phyloP scores from a whole-genome alignment of 2,888 invertebrate species.

The Amaurobius ferox region DNA sequence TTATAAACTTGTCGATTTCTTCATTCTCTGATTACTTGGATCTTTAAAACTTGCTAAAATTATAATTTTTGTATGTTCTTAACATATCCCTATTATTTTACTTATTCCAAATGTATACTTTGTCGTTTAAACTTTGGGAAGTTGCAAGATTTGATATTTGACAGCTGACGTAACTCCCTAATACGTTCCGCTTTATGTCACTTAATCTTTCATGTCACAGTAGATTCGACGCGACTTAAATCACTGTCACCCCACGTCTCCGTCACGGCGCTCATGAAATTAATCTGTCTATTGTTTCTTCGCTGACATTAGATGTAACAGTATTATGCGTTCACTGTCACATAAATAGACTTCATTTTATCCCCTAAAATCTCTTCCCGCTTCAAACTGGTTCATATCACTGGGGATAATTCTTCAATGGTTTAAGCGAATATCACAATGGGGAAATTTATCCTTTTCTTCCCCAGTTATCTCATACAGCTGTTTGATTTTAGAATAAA shows the following conservation, averaged over 20 bases:
- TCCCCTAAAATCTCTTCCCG: conserved; percentile 33
- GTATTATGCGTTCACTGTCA: conserved; percentile 2
- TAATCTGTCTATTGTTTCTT: conserved; percentile 49
- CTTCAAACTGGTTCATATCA: conserved; percentile 26
- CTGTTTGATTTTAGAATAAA: conserved; percentile 29
- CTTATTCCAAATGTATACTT: too few relatives aligned
- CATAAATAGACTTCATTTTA: conserved; percentile 26
- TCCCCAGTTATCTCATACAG: conserved; percentile 33
- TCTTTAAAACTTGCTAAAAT: too few relatives aligned
- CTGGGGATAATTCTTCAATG: too few relatives aligned
- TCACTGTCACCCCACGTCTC: not conserved
- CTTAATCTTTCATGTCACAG: not conserved
- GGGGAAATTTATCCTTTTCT: conserved; percentile 15
- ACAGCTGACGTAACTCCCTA: not conserved
- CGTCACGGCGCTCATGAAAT: conserved; percentile 17
- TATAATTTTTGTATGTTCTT: too few relatives aligned
- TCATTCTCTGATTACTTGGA: too few relatives aligned
- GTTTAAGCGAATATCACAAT: conserved; percentile 1
- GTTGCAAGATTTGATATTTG: too few relatives aligned
- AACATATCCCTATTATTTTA: too few relatives aligned
- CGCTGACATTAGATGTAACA: conserved; percentile 36
- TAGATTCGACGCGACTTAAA: not conserved
- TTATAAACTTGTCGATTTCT: too few relatives aligned
- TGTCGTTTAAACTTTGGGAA: too few relatives aligned
- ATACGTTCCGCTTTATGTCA: not conserved